Conservation (phyloP, 1,140 invertebrate species). For the Lineus longissimus region DNA sequence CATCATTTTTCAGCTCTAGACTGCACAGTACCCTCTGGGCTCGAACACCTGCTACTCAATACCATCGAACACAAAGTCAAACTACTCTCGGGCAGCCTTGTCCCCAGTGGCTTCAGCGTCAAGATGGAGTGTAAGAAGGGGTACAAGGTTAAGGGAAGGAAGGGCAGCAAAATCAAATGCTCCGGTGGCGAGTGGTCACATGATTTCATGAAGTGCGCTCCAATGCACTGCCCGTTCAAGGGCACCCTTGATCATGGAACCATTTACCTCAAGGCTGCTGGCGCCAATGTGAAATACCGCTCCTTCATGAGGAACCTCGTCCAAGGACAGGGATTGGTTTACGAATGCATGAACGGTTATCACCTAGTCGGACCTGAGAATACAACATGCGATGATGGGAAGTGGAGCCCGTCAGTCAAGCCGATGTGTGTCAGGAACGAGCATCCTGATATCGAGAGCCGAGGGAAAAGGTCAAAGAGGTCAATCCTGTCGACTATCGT, state of each 20-base stretch:
- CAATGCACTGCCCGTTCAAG: conserved; percentile 16
- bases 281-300: conserved; percentile 18
- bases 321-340: conserved; percentile 69
- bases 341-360: conserved; percentile 87
- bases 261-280: conserved; percentile 18
- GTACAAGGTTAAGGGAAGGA: too few relatives aligned
- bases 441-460: conserved; percentile 16
- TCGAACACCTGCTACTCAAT: too few relatives aligned
- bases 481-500: too few relatives aligned
- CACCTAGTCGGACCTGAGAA: conserved; percentile 80
- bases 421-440: conserved; percentile 12
- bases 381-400: conserved; percentile 83
- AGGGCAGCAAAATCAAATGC: too few relatives aligned
- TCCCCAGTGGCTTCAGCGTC: too few relatives aligned
- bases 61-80: too few relatives aligned
- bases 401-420: conserved; percentile 68
- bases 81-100: too few relatives aligned
- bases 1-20: too few relatives aligned
- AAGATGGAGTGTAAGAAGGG: too few relatives aligned
- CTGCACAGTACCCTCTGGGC: too few relatives aligned
- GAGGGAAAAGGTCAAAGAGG: conserved; percentile 7
- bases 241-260: conserved; percentile 16
- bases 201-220: not conserved
- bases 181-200: too few relatives aligned
- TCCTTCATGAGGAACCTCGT: conserved; percentile 20